Conservation (phyloP, 2,113 vertebrate species). For the Neofelis nebulosa region DNA sequence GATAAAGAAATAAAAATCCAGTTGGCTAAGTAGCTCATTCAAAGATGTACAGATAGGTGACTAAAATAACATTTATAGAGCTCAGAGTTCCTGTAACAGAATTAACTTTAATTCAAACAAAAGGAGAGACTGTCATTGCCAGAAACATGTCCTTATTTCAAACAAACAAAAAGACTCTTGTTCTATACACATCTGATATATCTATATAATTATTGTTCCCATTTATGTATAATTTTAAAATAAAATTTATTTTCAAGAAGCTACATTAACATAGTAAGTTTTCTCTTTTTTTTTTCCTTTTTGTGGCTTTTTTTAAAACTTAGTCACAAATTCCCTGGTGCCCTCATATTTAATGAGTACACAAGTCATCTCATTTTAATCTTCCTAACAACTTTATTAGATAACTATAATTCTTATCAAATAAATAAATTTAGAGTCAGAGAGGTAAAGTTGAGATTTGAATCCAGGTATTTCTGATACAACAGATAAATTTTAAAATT, state of each 20-base stretch:
- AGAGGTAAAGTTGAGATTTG: background rate
- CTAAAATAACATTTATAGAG: background rate
- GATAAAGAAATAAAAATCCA: background rate
- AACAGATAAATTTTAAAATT: background rate
- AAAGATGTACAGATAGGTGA: background rate
- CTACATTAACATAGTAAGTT: background rate
- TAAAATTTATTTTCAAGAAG: background rate
- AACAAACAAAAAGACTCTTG: background rate
- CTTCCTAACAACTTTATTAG: background rate
- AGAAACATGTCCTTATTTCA: background rate
- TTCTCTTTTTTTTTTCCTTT: background rate
- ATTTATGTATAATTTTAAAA: slow-evolving; percentile 24
- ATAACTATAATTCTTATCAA: background rate
- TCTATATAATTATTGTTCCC: background rate
- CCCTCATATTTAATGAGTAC: background rate
- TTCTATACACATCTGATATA: background rate
- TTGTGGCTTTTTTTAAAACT: background rate
- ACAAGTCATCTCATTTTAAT: background rate
- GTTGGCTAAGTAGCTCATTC: background rate
- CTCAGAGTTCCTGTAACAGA: background rate
- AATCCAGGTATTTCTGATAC: background rate
- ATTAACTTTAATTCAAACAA: slow-evolving; percentile 18
- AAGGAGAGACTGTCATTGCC: background rate
- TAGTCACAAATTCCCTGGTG: background rate
- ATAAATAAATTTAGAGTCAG: background rate